Evolutionary conservation across 2,888 invertebrate genomes (phyloP).

Genomic region (Ectobius pallidus): DNA sequence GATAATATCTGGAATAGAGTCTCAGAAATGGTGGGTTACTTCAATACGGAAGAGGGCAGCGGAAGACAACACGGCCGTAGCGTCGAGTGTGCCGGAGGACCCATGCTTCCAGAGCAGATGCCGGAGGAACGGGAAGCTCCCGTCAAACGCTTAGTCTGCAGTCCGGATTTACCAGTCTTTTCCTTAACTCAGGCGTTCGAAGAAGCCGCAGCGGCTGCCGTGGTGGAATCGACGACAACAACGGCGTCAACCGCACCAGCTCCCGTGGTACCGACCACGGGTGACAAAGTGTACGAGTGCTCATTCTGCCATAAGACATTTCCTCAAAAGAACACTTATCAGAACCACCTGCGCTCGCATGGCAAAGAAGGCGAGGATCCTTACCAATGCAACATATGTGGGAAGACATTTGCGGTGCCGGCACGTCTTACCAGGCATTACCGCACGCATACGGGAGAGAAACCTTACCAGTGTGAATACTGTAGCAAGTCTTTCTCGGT

Average conservation of each 20-base stretch:
- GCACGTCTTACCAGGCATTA: conserved; percentile 85
- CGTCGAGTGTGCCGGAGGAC: conserved; percentile 51
- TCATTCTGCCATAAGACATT: conserved; percentile 76
- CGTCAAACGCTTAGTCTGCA: conserved; percentile 64
- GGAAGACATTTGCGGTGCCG: conserved; percentile 89
- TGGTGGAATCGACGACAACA: conserved; percentile 44
- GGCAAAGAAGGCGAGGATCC: conserved; percentile 69
- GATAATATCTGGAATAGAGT: conserved; percentile 57
- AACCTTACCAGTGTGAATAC: conserved; percentile 90
- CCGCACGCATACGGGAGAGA: conserved; percentile 88
- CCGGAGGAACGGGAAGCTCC: conserved; percentile 41
- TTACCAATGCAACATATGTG: conserved; percentile 87
- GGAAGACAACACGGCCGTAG: conserved; percentile 51
- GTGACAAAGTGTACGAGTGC: conserved; percentile 61
- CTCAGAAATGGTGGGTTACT: conserved; percentile 62
- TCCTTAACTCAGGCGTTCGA: conserved; percentile 46
- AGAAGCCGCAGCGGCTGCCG: conserved; percentile 40
- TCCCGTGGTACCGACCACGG: conserved; percentile 29
- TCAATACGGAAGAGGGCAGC: conserved; percentile 49
- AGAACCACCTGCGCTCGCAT: conserved; percentile 72
- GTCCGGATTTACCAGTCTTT: conserved; percentile 62
- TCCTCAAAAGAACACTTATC: conserved; percentile 75
- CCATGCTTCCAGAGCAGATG: conserved; percentile 44
- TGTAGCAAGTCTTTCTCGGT: conserved; percentile 93
- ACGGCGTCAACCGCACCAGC: conserved; percentile 49